Conservation (phyloP, 37 sponge, comb jelly and placozoan genomes). For the Axinella damicornis region DNA sequence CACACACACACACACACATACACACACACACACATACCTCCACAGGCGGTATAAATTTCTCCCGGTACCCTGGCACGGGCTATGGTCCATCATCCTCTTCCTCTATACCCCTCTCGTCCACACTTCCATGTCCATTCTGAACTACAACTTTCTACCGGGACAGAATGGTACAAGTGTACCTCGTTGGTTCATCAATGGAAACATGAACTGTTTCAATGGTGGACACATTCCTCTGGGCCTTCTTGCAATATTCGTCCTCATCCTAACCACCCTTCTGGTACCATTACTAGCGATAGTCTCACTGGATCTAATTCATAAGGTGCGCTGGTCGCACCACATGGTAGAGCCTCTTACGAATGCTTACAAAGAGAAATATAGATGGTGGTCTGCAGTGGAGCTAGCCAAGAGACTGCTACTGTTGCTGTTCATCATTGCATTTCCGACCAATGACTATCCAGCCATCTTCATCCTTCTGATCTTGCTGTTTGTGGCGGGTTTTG, state of each 20-base stretch:
- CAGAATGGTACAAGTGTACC: too few species aligned
- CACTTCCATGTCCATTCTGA: slow-evolving; percentile 71
- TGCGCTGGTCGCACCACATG: neutral
- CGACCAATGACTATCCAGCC: slow-evolving; percentile 46
- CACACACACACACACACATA: slow-evolving; percentile 53
- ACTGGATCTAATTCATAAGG: slow-evolving; percentile 5
- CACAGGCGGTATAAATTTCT: neutral
- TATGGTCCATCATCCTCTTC: slow-evolving; percentile 59
- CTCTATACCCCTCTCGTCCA: slow-evolving; percentile 56
- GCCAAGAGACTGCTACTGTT: slow-evolving; percentile 57
- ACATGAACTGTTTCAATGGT: slow-evolving; percentile 61
- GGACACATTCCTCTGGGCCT: slow-evolving; percentile 59
- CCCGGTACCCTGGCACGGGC: neutral
- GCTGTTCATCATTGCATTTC: slow-evolving; percentile 62
- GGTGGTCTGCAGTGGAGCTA: slow-evolving; percentile 74
- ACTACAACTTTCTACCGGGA: slow-evolving; percentile 59
- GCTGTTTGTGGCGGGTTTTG: slow-evolving; percentile 9
- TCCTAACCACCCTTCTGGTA: slow-evolving; percentile 5
- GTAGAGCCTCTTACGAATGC: neutral
- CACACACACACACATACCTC: neutral
- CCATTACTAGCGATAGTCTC: neutral
- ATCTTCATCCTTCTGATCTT: slow-evolving; percentile 29
- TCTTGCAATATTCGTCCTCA: slow-evolving; percentile 39
- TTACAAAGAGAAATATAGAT: slow-evolving; percentile 52
- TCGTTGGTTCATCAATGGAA: slow-evolving; percentile 65